Base-by-base conservation (phyloP, 2,113 vertebrate species). In the Condylura cristata region DNA sequence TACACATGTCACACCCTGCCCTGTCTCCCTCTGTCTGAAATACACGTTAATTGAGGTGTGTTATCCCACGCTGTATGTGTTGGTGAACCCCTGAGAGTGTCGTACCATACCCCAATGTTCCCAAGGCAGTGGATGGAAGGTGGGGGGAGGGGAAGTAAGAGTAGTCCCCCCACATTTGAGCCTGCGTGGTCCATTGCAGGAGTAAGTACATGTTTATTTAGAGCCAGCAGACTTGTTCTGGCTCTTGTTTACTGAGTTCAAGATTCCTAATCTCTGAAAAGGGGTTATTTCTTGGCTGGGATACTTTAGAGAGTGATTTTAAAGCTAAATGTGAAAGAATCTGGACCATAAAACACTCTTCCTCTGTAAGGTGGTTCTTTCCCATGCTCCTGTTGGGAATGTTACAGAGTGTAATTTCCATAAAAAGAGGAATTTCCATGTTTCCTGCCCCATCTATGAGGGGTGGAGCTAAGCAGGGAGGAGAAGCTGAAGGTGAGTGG, bases 1-100 rank as follows among this genome's bases (percentile, higher is more conserved):
- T 56, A n/a, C 12, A 11, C 53, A 5, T 0, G 37, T 16, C 28
- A 6, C 17, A 13, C 28, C 20, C 48, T 53, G 32, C 32, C 8
- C 32, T 44, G 56, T 34, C 0, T 18, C 61, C 6, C 14, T 70
- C 56, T 79, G 63, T 30, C 34, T 76, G 44, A 74, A 76, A 41
- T 80, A 16, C 9, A 20, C 41, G 8, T 32, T 34, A 8, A 1
- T n/a, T 0, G 11, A 26, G 61, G 32, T 22, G 14, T 3, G 4
- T 32, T 20, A 32, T 14, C 17, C 7, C 39, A 24, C 10, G 13
- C 60, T 22, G 14, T 4, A 0, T 17, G 41, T 60, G 16, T 26
- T 0, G 24, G 30, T 66, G 41, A 37, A 12, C 51, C 70, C 10
- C 30, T 30, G 68, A 81, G 53, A 53, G 4, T 10, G 48, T 32